A percentile compares a stretch with the other conserved stretches of the same genome.
Conservation (phyloP, 2,888 invertebrate genomes). For the Glaucopsyche alexis region DNA sequence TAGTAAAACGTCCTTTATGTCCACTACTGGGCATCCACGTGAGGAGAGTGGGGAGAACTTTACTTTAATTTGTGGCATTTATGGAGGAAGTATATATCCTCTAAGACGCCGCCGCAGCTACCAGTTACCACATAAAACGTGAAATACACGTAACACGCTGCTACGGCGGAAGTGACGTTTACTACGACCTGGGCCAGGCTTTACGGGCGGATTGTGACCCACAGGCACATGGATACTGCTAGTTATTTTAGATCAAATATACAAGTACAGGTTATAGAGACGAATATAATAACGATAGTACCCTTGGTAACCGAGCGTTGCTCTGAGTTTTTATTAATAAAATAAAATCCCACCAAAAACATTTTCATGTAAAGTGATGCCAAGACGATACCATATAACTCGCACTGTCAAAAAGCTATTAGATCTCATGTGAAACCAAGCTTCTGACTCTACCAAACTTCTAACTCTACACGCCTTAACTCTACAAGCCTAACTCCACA, state of each 20-base stretch:
- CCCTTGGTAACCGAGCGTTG: no score
- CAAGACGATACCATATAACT: no score
- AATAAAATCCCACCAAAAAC: no score
- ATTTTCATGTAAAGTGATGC: no score
- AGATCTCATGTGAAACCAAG: no score
- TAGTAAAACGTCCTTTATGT: not conserved
- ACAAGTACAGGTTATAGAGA: conserved; percentile 42
- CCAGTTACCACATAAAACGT: conserved; percentile 29
- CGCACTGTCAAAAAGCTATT: no score
- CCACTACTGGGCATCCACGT: not conserved
- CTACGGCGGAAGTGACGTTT: conserved; percentile 58
- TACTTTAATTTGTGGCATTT: conserved; percentile 11
- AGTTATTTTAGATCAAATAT: conserved; percentile 25
- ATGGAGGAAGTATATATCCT: not conserved
- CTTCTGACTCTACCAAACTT: no score
- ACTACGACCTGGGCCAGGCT: conserved; percentile 58
- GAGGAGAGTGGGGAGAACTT: not conserved
- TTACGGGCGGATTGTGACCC: conserved; percentile 50
- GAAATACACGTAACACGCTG: conserved; percentile 25
- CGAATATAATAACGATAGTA: not conserved
- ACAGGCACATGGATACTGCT: conserved; percentile 39
- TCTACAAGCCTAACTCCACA: no score
- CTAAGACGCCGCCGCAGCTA: not conserved
- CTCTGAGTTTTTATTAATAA: no score
- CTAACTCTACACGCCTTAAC: no score